A percentile compares a stretch with the other conserved stretches of the same genome.
Conservation (phyloP, 2,888 invertebrate species). For the Pristionchus entomophagus region DNA sequence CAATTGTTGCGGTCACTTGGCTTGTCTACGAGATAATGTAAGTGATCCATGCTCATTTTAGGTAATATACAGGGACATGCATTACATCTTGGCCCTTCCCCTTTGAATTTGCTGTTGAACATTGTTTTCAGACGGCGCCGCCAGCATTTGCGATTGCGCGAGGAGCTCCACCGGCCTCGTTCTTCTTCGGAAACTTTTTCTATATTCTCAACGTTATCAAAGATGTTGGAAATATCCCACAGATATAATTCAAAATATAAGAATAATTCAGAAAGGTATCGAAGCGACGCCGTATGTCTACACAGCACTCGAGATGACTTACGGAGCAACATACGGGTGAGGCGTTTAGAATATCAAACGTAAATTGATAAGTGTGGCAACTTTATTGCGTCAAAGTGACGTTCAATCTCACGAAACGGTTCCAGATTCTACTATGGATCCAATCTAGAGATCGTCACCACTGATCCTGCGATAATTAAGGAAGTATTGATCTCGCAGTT, state of each 20-base stretch:
- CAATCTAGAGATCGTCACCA: slow-evolving; percentile 56
- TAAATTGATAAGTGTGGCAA: too few species aligned
- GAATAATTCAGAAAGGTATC: slow-evolving; percentile 15
- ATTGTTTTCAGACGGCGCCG: not conserved
- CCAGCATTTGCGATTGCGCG: not conserved
- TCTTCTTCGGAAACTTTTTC: slow-evolving; percentile 23
- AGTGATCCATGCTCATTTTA: too few species aligned
- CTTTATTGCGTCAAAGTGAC: too few species aligned
- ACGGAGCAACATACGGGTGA: slow-evolving; percentile 10
- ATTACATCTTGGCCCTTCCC: too few species aligned
- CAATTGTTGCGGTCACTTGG: not conserved
- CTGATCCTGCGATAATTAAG: slow-evolving; percentile 63
- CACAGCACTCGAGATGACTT: not conserved
- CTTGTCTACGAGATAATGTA: not conserved
- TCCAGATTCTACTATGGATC: slow-evolving; percentile 61
- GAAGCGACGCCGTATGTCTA: not conserved
- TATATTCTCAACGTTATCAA: slow-evolving; percentile 20
- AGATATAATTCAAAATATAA: not conserved
- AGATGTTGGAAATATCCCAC: not conserved
- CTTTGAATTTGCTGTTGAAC: too few species aligned
- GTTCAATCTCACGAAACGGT: not conserved
- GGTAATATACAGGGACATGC: too few species aligned
- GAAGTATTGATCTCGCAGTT: slow-evolving; percentile 70
- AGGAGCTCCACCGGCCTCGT: slow-evolving; percentile 33
- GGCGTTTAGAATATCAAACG: too few species aligned